Base-by-base conservation (phyloP, 2,113 vertebrate genomes). In the Oplegnathus fasciatus region DNA sequence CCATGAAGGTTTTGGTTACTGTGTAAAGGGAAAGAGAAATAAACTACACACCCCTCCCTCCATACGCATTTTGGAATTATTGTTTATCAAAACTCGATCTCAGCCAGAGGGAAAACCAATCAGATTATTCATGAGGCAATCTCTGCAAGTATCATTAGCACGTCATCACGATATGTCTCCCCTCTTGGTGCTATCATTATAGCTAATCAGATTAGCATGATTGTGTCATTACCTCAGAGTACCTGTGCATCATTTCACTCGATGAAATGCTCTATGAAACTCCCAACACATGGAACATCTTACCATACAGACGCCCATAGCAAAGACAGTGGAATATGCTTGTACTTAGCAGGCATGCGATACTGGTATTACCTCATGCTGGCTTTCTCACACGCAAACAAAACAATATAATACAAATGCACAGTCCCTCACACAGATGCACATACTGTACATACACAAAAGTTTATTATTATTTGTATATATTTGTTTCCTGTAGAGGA, bases 211-310 rank as follows among this genome's bases (percentile, higher is more conserved):
- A 90, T 83, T 75, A 87, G 88, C 75, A 69, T 88, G 69, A 69
- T 42, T 60, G 46, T 80, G 86, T 82, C 84, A 88, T 88, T 84
- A 90, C 90, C 34, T 93, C 89, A 91, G 64, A 70, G 68, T 87
- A 91, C 91, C 90, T 90, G 83, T 62, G 86, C 85, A 84, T 86
- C 68, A 82, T 79, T 86, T 65, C 57, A 78, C 57, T 65, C 48
- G 54, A 89, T 83, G 72, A 84, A 78, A 88, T 72, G 65, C 30
- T 80, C 28, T 46, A 68, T 65, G 50, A 78, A 87, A 71, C 79
- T 85, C 74, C 66, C 52, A 34, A 77, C 89, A 92, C 84, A 89
- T 86, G 91, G 86, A 91, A 84, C 71, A 62, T 82, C 67, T 85
- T 75, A 90, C 28, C 40, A 55, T 64, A 58, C n/a, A 78, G 67